phyloP scores from a whole-genome alignment of 1,140 invertebrate species.

The Harlomillsia oculata region DNA sequence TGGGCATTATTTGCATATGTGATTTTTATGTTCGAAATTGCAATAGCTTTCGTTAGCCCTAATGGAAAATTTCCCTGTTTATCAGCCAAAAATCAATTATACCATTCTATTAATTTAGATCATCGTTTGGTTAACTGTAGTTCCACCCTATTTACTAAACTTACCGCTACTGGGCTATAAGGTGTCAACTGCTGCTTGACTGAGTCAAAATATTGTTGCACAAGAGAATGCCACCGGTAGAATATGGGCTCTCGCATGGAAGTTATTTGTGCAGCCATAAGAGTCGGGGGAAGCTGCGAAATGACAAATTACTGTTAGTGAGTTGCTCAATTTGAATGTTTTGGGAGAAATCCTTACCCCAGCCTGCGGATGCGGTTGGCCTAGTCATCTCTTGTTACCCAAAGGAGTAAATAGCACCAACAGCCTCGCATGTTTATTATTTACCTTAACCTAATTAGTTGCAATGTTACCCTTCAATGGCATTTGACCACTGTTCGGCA shows the following conservation, averaged over 20 bases:
- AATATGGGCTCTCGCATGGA: neutral
- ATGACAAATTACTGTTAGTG: too few relatives aligned
- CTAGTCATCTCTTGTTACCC: slow-evolving; percentile 54
- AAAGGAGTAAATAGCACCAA: slow-evolving; percentile 59
- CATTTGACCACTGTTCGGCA: too few relatives aligned
- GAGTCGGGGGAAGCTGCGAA: too few relatives aligned
- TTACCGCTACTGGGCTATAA: neutral
- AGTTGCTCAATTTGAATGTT: too few relatives aligned
- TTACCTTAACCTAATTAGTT: too few relatives aligned
- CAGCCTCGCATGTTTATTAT: too few relatives aligned
- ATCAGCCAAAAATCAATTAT: neutral
- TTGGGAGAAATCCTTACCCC: too few relatives aligned
- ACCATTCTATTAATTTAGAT: neutral
- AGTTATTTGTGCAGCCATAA: neutral
- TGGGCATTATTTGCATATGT: neutral
- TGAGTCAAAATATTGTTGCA: neutral
- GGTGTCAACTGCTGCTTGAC: neutral
- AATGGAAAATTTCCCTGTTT: neutral
- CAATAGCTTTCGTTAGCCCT: neutral
- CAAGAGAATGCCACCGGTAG: neutral
- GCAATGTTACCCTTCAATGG: too few relatives aligned
- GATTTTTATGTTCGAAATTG: neutral
- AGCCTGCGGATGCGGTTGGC: neutral
- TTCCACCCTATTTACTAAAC: too few relatives aligned
- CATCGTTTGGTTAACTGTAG: too few relatives aligned